These are phyloP conservation scores for Epizoanthus ramosus DNA, from an alignment of 92 coral and sea anemone genomes.

Conservation along the genomic window DNA sequence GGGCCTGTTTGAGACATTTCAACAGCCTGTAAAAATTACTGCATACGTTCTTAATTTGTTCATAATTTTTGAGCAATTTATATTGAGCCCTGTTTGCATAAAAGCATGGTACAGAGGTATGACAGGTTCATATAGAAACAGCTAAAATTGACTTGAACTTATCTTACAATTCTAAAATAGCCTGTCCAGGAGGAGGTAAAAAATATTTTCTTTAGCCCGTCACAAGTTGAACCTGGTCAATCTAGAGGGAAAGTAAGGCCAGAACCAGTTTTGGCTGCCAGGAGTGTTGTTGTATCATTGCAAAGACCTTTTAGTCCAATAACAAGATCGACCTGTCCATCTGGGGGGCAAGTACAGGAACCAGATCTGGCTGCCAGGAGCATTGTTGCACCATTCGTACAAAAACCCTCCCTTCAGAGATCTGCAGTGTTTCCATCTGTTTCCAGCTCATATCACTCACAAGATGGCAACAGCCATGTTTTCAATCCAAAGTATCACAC, in stretches of 20 bases:
- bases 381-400: slow-evolving; percentile 15
- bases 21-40: too few species aligned
- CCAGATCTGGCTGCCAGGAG: not conserved
- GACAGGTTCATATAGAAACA: not conserved
- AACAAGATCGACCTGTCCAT: not conserved
- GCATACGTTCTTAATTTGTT: too few species aligned
- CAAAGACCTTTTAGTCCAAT: not conserved
- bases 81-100: not conserved
- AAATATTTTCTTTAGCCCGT: slow-evolving; percentile 35
- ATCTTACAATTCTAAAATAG: not conserved
- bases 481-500: slow-evolving; percentile 41
- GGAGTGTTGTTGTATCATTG: slow-evolving; percentile 23
- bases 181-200: slow-evolving; percentile 40
- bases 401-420: not conserved
- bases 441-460: not conserved
- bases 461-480: not conserved
- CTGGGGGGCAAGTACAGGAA: not conserved
- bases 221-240: slow-evolving; percentile 15
- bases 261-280: not conserved
- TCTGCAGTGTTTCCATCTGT: not conserved
- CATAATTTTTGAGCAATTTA: not conserved
- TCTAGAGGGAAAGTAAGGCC: not conserved
- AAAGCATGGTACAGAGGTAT: not conserved
- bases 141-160: not conserved
- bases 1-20: too few species aligned